Base-by-base conservation (phyloP, 2,797 vertebrate genomes). In the Helostoma temminkii region DNA sequence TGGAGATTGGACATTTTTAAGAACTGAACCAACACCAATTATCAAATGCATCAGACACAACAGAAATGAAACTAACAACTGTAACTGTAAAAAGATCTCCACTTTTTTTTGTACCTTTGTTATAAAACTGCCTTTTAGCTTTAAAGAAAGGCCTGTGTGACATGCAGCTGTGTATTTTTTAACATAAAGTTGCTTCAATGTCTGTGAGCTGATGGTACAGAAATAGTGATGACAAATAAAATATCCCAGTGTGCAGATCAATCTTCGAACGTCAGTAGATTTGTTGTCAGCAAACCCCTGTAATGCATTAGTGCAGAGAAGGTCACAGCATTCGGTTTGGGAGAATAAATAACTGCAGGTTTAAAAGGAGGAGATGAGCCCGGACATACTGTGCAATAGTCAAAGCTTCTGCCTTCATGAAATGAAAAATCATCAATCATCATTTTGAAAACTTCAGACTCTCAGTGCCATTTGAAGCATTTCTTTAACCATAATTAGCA, bases 391-490 rank as follows among this genome's bases (percentile, higher is more conserved):
- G 3, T n/a, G 30, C 18, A 10, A 0, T 3, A 18, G 47, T n/a
- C 25, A 21, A 15, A 9, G 21, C 18, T 25, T 26, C 28, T 45
- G 12, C 12, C 1, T 50, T 19, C 7, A 6, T 52, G 18, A 26
- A n/a, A 34, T 18, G 1, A 34, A n/a, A 10, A 10, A 32, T 32
- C 32, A 32, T 32, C 32, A 32, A 32, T 32, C 32, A 26, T 53
- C 43, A 32, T 59, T 24, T 14, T 63, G 21, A 19, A 43, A 52
- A 9, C 24, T 49, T 74, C 36, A 32, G 32, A 50, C 34, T 43
- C 3, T n/a, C 9, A 9, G 22, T 67, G 47, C 57, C 57, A 84
- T 71, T 72, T 81, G 21, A 57, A 62, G 62, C 21, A 70, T 28
- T 25, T 65, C 52, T 6, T 70, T 32, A 67, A 67, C 5, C 36